Percentiles rank a stretch among this genome's conserved stretches.
Conservation (phyloP, 2,888 invertebrate species). For the Atethmia centrago region DNA sequence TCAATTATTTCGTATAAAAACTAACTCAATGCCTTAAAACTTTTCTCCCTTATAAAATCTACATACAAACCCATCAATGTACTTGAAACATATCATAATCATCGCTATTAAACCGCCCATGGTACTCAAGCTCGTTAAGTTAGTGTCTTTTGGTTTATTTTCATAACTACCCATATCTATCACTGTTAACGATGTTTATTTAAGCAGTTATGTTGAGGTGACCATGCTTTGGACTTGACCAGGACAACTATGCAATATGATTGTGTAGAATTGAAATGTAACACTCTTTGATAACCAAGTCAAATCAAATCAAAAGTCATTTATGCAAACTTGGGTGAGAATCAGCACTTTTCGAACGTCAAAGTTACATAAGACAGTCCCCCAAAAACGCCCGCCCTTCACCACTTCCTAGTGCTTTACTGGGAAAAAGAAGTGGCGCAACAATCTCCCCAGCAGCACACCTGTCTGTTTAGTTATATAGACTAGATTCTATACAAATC, state of each 20-base stretch:
- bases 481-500: too few relatives aligned
- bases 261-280: background rate
- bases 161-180: slow-evolving; percentile 90
- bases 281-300: too few relatives aligned
- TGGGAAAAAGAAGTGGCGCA: too few relatives aligned
- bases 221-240: slow-evolving; percentile 66
- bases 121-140: slow-evolving; percentile 85
- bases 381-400: too few relatives aligned
- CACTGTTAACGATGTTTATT: slow-evolving; percentile 91
- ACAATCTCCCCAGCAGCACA: too few relatives aligned
- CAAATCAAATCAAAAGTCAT: too few relatives aligned
- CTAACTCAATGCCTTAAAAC: too few relatives aligned
- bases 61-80: slow-evolving; percentile 67
- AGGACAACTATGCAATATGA: background rate
- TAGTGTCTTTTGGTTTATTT: slow-evolving; percentile 88
- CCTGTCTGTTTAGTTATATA: too few relatives aligned
- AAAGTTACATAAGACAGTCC: too few relatives aligned
- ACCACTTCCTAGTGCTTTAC: too few relatives aligned
- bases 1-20: background rate
- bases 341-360: too few relatives aligned
- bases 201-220: slow-evolving; percentile 82
- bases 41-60: background rate
- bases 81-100: slow-evolving; percentile 30
- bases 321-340: too few relatives aligned
- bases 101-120: slow-evolving; percentile 49